Evolutionary conservation across 2,113 vertebrate genomes (phyloP).

Genomic region (Cryptoleucopteryx plumbea): DNA sequence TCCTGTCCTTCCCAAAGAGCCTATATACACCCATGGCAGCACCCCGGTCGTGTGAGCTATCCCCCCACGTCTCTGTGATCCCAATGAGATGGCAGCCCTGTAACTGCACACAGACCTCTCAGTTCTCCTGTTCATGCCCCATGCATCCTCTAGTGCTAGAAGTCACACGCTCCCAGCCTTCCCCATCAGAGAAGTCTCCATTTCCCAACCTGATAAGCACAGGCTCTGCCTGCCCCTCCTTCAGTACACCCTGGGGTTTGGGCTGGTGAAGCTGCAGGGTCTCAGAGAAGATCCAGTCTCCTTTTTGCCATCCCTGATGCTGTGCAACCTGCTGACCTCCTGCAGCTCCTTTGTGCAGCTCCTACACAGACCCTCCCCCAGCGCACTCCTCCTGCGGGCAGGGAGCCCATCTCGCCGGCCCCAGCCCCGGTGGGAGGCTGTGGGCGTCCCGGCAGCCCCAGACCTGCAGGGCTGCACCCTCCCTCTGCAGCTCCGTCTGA

Average conservation of each 20-base stretch:
- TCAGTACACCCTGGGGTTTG: neutral
- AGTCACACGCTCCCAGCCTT: neutral
- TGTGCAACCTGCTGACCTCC: neutral
- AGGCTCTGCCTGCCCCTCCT: neutral
- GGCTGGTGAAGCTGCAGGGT: neutral
- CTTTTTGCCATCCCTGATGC: neutral
- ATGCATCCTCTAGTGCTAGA: neutral
- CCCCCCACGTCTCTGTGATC: neutral
- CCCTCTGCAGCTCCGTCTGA: neutral
- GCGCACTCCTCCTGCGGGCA: neutral
- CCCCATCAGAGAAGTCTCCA: neutral
- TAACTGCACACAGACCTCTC: neutral
- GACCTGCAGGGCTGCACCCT: too few relatives aligned
- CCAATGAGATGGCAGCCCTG: neutral
- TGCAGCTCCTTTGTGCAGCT: neutral
- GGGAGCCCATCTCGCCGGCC: neutral
- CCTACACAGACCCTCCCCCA: neutral
- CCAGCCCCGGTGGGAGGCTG: neutral
- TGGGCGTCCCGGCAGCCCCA: neutral
- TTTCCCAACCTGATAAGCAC: neutral
- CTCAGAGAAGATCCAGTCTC: neutral
- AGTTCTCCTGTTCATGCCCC: neutral
- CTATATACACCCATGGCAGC: neutral
- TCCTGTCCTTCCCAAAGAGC: neutral
- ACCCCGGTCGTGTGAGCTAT: rapidly evolving